These are phyloP conservation scores for Lerema accius DNA, from an alignment of 1,140 invertebrate species.

Conservation along the genomic window DNA sequence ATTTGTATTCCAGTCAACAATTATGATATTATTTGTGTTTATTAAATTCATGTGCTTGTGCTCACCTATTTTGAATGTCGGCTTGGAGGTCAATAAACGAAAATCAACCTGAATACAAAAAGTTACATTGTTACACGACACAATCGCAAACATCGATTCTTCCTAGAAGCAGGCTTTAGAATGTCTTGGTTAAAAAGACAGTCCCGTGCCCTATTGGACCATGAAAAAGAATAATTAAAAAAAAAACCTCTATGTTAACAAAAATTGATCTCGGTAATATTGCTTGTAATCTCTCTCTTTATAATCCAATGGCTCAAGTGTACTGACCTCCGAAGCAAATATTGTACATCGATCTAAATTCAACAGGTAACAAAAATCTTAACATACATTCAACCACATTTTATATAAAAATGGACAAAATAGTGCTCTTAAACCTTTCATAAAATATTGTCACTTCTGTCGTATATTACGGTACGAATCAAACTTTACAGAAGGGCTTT, in stretches of 20 bases:
- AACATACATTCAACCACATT: slow-evolving; percentile 32
- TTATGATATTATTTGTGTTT: neutral
- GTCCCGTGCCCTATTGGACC: too few relatives aligned
- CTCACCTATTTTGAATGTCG: neutral
- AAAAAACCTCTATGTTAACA: too few relatives aligned
- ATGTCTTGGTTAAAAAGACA: too few relatives aligned
- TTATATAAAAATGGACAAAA: slow-evolving; percentile 53
- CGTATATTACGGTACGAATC: slow-evolving; percentile 10
- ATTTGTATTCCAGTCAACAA: slow-evolving; percentile 9
- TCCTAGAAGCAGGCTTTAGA: too few relatives aligned
- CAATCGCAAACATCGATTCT: too few relatives aligned
- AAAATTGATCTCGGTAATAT: too few relatives aligned
- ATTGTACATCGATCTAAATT: slow-evolving; percentile 31
- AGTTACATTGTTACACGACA: too few relatives aligned
- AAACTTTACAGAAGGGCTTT: slow-evolving; percentile 8
- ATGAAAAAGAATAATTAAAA: too few relatives aligned
- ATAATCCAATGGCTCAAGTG: too few relatives aligned
- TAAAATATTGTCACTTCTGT: slow-evolving; percentile 63
- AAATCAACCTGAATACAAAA: neutral
- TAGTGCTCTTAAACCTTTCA: slow-evolving; percentile 62
- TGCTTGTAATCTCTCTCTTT: too few relatives aligned
- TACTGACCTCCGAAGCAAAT: slow-evolving; percentile 16
- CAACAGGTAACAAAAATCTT: slow-evolving; percentile 15
- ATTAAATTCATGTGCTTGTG: slow-evolving; percentile 2
- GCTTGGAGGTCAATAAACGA: neutral